Evolutionary conservation across 2,797 vertebrate genomes (phyloP), one percentile per base, ranked within the genome.

Genomic region (Cottoperca gobio): DNA sequence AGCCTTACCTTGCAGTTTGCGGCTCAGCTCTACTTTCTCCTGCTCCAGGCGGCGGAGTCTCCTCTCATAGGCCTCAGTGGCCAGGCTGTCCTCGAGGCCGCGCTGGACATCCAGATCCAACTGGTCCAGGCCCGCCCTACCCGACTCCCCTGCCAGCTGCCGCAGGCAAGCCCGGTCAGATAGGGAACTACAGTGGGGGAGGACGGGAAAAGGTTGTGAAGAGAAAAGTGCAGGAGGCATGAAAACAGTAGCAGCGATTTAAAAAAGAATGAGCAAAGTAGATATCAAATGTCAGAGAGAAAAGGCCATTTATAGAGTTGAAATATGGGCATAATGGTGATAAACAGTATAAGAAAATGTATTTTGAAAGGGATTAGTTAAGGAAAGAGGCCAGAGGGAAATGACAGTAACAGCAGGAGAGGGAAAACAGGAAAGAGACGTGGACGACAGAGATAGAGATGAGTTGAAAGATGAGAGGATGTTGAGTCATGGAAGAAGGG

Each of bases 11-110:
- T 99, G 97, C 76, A 99, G 94, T 84, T 99, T 99, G 88, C 98
- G 96, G 86, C 95, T 96, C 61, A 99, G 96, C 92, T 99, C 98
- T 64, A 97, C 84, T 76, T 99, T 99, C 83, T 99, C 98, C 84
- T 99, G 98, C 77, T 99, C 98, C 52, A 99, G 93, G 19, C 97
- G 96, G 23, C 96, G 95, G 90, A 99, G 97, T 90, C 98, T 96
- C 83, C 98, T 95, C 90, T 99, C 98, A 11, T 99, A 99, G 58
- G 97, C 98, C 92, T 99, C 98, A 0, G 97, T 96, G 43, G 97
- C 98, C 91, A 99, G 92, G 83, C 96, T 99, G 82, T 99, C 97
- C 77, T 99, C 97, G 78, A 99, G 90, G 77, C 96, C 94, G 67
- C 97, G 95, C 90, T 98, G 96, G 69, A 99, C 94, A 16, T 86